Percentiles rank a stretch among this genome's conserved stretches.
These are phyloP conservation scores for Macroramphosus scolopax DNA, from an alignment of 2,797 vertebrate genomes.

Conservation along the genomic window DNA sequence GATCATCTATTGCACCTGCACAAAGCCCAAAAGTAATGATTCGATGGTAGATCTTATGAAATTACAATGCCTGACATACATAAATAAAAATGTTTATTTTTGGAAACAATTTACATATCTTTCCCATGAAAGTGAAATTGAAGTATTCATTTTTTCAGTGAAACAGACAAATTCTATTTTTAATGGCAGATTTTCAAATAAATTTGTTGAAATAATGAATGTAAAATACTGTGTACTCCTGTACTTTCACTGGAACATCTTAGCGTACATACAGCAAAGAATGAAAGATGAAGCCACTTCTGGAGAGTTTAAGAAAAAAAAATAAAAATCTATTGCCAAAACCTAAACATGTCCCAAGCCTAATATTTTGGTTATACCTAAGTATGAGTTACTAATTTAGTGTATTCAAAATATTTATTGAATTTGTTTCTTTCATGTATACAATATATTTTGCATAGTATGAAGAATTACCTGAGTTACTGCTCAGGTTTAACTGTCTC, in stretches of 20 bases:
- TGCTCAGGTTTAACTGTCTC: not conserved
- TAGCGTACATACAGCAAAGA: too few relatives aligned
- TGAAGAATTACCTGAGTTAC: not conserved
- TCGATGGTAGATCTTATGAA: not conserved
- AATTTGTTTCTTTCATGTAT: not conserved
- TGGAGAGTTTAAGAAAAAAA: too few relatives aligned
- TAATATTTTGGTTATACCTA: too few relatives aligned
- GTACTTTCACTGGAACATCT: too few relatives aligned
- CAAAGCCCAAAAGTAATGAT: not conserved
- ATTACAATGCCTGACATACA: conserved; percentile 27
- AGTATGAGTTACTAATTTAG: too few relatives aligned
- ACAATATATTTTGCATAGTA: not conserved
- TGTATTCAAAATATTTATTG: not conserved
- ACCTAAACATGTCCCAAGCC: too few relatives aligned
- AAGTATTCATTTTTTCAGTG: not conserved
- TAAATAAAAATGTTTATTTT: conserved; percentile 74
- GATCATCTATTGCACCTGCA: too few relatives aligned
- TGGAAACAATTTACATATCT: conserved; percentile 67
- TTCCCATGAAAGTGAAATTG: conserved; percentile 45
- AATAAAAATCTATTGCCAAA: too few relatives aligned
- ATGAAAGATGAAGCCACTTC: too few relatives aligned
- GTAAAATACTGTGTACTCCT: conserved; percentile 4
- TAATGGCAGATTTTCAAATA: conserved; percentile 18
- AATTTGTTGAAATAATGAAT: conserved; percentile 14
- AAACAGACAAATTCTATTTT: not conserved